Conservation (phyloP, 2,797 vertebrate genomes). For the Labroides dimidiatus region DNA sequence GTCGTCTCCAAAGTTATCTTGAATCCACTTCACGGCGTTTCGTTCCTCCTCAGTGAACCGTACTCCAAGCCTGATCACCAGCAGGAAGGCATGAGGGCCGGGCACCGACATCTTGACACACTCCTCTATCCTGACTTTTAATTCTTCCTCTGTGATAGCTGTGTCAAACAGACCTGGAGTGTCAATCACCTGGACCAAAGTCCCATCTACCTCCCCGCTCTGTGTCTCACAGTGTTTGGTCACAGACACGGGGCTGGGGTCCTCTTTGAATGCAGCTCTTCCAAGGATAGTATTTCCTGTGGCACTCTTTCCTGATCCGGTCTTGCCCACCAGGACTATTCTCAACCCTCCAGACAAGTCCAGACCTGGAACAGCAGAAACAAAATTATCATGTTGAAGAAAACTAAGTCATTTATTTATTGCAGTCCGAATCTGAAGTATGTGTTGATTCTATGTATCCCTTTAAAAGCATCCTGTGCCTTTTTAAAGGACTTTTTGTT, state of each 20-base stretch:
- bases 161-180: conserved; percentile 81
- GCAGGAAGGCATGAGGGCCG: conserved; percentile 78
- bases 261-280: conserved; percentile 69
- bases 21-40: conserved; percentile 80
- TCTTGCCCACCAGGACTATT: conserved; percentile 81
- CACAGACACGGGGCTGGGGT: conserved; percentile 71
- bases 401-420: background rate
- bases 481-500: no score
- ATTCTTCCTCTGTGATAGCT: conserved; percentile 62
- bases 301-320: conserved; percentile 81
- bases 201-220: conserved; percentile 64
- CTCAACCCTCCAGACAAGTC: conserved; percentile 72
- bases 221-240: conserved; percentile 73
- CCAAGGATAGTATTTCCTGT: conserved; percentile 82
- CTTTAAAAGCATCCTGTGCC: no score
- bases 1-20: conserved; percentile 79
- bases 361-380: conserved; percentile 54
- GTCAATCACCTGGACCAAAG: conserved; percentile 74
- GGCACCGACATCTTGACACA: conserved; percentile 77
- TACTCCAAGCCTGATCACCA: conserved; percentile 79
- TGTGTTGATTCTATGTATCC: no score
- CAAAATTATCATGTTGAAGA: background rate
- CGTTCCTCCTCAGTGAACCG: conserved; percentile 76
- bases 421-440: no score
- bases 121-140: conserved; percentile 76